Base-by-base conservation (phyloP, 1,140 invertebrate species). In the Drosophila nebulosa region DNA sequence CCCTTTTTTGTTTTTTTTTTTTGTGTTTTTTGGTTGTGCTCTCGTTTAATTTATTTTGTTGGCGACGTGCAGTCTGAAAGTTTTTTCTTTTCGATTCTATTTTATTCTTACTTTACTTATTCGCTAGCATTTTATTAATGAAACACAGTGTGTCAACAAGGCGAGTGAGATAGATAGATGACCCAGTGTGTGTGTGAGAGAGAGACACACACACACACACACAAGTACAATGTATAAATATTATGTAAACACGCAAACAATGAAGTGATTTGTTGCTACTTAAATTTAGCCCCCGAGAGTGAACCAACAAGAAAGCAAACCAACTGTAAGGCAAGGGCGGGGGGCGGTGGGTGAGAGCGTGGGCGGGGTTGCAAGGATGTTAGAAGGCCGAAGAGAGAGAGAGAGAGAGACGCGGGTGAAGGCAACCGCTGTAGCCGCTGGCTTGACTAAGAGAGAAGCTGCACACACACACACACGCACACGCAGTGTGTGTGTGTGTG, bases 241-340 rank as follows among this genome's bases (percentile, higher is more conserved):
- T 88, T 86, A 83, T 88, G 81, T 86, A 86, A 86, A 86, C 81
- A 86, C 83, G 83, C 81, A 86, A 86, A 86, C 81, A 86, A 86
- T 86, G 75, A 86, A 86, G 83, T 86, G 81, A 86, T 86, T 86
- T 86, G 81, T 86, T 88, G 81, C 81, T 86, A 86, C 81, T 86
- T 88, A 83, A 88, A 86, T 86, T 81, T 86, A 76, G 81, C 81
- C 68, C 83, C 70, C 68, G 74, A 80, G 69, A 78, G 74, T 51
- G 46, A 35, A 65, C 24, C 62, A 76, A 50, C 64, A 79, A 53
- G 39, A 46, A 46, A 46, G 39, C 39, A 46, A 46, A 46, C 39
- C 39, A 46, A 46, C 39, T 21, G 39, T 9, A 46, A 12, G 30
- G 30, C 10, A 10, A 32, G 21, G 16, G 7, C 32, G 64, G 26